A percentile compares a stretch with the other conserved stretches of the same genome.
These are phyloP conservation scores for Potamilus streckersoni DNA, from an alignment of 1,140 invertebrate species.

Conservation along the genomic window DNA sequence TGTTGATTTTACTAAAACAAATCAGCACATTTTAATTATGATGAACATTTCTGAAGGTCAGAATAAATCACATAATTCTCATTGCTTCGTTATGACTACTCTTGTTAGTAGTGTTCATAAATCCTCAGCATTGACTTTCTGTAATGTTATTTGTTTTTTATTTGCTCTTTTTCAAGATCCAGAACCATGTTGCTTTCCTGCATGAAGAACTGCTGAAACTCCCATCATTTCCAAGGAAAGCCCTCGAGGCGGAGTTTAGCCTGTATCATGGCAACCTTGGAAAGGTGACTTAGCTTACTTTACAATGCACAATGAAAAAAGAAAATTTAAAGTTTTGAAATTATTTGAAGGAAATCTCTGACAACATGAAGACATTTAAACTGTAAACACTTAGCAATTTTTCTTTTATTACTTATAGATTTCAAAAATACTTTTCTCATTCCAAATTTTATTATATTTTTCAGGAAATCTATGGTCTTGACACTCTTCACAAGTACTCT, in stretches of 20 bases:
- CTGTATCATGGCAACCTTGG: slow-evolving; percentile 93
- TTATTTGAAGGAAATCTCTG: no score
- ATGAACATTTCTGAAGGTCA: no score
- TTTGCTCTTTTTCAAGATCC: slow-evolving; percentile 44
- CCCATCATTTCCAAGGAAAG: slow-evolving; percentile 97
- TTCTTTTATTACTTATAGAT: not conserved
- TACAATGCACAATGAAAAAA: not conserved
- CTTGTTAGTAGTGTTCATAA: no score
- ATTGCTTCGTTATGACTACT: no score
- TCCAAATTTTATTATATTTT: slow-evolving; percentile 19
- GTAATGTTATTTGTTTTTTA: not conserved
- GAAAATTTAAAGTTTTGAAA: not conserved
- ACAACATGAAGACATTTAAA: no score
- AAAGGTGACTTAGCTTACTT: slow-evolving; percentile 72
- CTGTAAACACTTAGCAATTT: not conserved
- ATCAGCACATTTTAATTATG: no score
- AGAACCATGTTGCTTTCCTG: slow-evolving; percentile 80
- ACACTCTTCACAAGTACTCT: slow-evolving; percentile 98
- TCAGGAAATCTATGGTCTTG: slow-evolving; percentile 90
- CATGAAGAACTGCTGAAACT: slow-evolving; percentile 99
- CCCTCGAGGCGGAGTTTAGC: slow-evolving; percentile 95
- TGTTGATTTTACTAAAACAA: no score
- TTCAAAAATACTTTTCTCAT: not conserved
- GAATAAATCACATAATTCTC: no score
- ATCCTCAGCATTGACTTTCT: not conserved